Conservation (phyloP, 2,113 vertebrate genomes). For the Microtus montanus region DNA sequence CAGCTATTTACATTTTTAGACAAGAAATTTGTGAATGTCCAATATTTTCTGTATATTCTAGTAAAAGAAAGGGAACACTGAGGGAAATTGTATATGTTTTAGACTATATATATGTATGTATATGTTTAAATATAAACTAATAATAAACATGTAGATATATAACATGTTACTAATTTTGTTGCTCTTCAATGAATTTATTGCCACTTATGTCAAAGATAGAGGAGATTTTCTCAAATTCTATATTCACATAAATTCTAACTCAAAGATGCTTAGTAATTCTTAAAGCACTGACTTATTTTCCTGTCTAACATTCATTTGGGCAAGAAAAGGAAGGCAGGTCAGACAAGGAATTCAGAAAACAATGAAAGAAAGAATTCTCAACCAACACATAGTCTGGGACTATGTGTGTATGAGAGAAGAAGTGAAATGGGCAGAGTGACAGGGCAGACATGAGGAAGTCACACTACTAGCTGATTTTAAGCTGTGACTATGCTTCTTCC, state of each 20-base stretch:
- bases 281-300: background rate
- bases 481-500: background rate
- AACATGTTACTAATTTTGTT: background rate
- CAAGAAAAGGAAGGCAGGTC: background rate
- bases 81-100: no score
- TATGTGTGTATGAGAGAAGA: background rate
- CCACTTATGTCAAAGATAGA: background rate
- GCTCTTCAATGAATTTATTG: background rate
- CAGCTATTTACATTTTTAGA: background rate
- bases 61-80: background rate
- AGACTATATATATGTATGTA: background rate
- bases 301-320: background rate
- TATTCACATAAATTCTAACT: background rate
- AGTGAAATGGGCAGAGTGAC: background rate
- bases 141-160: background rate
- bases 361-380: background rate
- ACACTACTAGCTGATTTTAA: background rate
- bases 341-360: background rate
- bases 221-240: background rate
- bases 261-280: background rate
- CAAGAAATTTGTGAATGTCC: background rate
- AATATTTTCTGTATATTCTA: background rate
- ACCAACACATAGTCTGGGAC: background rate
- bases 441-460: no score
- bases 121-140: background rate